Base-by-base conservation (phyloP, 2,797 vertebrate species). In the Echeneis naucrates region DNA sequence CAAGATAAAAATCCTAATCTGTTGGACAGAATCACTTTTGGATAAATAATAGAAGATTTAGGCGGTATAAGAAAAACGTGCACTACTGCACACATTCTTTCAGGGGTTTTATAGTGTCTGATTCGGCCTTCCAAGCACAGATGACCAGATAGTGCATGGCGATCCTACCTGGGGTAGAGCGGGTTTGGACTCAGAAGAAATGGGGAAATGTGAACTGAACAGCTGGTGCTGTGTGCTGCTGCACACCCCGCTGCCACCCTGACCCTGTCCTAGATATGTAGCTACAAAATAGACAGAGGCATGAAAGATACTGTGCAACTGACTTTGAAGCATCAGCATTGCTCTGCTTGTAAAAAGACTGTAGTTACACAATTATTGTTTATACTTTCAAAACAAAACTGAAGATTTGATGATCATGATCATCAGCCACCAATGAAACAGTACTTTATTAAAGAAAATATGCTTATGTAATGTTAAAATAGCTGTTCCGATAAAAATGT, bases 1-100 rank as follows among this genome's bases (percentile, higher is more conserved):
- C 74, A 40, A 72, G 7, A 51, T 47, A 44, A 60, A 33, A 75
- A 37, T 35, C 30, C 40, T 54, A 59, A 69, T 35, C 67, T 60
- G 23, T 23, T 62, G 63, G 55, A 32, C 30, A 57, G 56, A 69
- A 55, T 62, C 2, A n/a, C 19, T 45, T 26, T n/a, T n/a, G n/a
- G n/a, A n/a, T 53, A 19, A 24, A 50, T 38, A 35, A 47, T 33
- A 5, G 37, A 40, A 23, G 23, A 32, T 23, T 21, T 68, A 10
- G 24, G 30, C n/a, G 47, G n/a, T 54, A 11, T 57, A 19, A 53
- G 27, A 56, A 32, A 69, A 75, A 45, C 5, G 40, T 42, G 40
- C 45, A 10, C 7, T 7, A 26, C 27, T 40, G 4, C 14, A 69
- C 4, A 44, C 26, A 33, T 44, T 2, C 8, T 19, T 10, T 50